Percentiles rank a stretch among this genome's conserved stretches.
Evolutionary conservation across 2,797 vertebrate genomes (phyloP).

Genomic region (Nannoperca australis): DNA sequence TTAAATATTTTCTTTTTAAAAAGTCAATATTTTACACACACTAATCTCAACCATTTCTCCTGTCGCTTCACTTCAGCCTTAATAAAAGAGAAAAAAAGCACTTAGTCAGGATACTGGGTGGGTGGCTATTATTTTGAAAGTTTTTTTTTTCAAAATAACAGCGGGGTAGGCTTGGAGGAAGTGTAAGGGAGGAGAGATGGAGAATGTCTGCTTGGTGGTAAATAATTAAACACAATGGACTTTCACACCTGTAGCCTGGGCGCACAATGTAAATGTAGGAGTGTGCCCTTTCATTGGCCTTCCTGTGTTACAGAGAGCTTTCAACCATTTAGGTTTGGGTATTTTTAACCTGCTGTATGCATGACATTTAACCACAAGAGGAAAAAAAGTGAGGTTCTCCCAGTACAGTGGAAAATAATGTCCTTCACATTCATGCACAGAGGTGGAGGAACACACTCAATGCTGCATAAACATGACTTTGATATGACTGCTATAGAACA

Average conservation of each 20-base stretch:
- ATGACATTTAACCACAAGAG: slow-evolving; percentile 45
- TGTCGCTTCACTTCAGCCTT: background rate
- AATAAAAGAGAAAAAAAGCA: slow-evolving; percentile 4
- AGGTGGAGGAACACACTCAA: background rate
- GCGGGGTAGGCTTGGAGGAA: slow-evolving; percentile 63
- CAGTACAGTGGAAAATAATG: slow-evolving; percentile 2
- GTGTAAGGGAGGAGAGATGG: slow-evolving; percentile 64
- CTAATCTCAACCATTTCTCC: background rate
- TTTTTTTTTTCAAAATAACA: background rate
- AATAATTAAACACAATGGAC: slow-evolving; percentile 88
- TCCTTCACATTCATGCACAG: slow-evolving; percentile 7
- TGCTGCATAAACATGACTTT: slow-evolving; percentile 20
- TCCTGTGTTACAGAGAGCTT: slow-evolving; percentile 59
- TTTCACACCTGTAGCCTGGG: slow-evolving; percentile 81
- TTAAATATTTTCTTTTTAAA: no score
- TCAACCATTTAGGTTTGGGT: slow-evolving; percentile 36
- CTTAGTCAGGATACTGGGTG: background rate
- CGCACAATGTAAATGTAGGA: slow-evolving; percentile 73
- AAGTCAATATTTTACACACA: background rate
- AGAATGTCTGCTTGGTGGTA: slow-evolving; percentile 74
- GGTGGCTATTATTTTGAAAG: slow-evolving; percentile 13
- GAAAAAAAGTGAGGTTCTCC: background rate
- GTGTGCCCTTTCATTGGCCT: slow-evolving; percentile 73
- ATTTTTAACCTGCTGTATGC: slow-evolving; percentile 63
- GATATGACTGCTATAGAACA: background rate